Conservation (phyloP, 1,140 invertebrate genomes). For the Zophobas morio region DNA sequence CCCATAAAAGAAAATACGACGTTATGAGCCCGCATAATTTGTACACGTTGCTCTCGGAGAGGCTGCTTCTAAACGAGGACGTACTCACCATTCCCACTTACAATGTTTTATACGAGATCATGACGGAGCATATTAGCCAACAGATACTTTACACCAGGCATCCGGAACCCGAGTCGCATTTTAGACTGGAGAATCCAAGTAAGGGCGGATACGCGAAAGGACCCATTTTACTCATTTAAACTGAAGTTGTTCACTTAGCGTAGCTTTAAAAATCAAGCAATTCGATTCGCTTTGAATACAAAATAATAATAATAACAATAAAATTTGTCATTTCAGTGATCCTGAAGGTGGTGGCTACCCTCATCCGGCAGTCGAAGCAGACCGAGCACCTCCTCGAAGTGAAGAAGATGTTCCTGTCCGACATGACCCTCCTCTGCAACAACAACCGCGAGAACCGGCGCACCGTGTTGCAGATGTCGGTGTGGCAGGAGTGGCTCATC, state of each 20-base stretch:
- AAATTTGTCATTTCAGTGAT: conserved; percentile 81
- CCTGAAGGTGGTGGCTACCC: conserved; percentile 97
- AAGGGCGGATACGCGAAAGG: conserved; percentile 67
- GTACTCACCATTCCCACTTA: conserved; percentile 94
- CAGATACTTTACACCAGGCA: conserved; percentile 94
- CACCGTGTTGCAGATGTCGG: conserved; percentile 99
- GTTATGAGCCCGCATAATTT: conserved; percentile 99
- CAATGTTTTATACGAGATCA: conserved; percentile 99
- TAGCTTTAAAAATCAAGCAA: too few species aligned
- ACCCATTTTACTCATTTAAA: too few species aligned
- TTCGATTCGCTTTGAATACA: too few species aligned
- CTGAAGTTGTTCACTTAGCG: too few species aligned
- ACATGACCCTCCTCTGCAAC: conserved; percentile 97
- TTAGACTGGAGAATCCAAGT: conserved; percentile 98
- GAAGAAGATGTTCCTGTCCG: conserved; percentile 96
- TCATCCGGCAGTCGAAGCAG: conserved; percentile 96
- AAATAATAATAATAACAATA: too few species aligned
- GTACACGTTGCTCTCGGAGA: conserved; percentile 95
- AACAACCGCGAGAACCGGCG: conserved; percentile 97
- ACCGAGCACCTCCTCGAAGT: conserved; percentile 92
- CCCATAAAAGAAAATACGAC: conserved; percentile 98
- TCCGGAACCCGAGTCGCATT: conserved; percentile 94
- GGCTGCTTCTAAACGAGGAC: conserved; percentile 91
- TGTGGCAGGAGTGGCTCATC: conserved; percentile 99
- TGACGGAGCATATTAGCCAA: conserved; percentile 96